phyloP scores from a whole-genome alignment of 2,888 invertebrate genomes.

The Lamellibrachia satsuma region DNA sequence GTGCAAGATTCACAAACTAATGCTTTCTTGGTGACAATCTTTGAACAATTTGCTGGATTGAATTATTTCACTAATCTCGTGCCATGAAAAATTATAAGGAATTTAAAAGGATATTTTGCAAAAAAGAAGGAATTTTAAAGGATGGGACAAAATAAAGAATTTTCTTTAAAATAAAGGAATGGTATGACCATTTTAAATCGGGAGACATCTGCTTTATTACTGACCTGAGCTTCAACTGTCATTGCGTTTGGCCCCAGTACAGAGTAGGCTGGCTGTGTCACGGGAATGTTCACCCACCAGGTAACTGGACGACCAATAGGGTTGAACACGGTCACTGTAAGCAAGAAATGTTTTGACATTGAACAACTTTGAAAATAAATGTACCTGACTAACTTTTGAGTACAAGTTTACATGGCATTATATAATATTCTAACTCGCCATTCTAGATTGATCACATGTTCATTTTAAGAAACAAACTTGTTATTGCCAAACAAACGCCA shows the following conservation, averaged over 20 bases:
- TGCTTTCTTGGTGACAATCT: too few species aligned
- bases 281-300: constrained; percentile 70
- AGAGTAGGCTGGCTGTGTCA: constrained; percentile 67
- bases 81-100: too few species aligned
- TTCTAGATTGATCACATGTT: background rate
- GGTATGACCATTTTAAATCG: too few species aligned
- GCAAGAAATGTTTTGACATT: constrained; percentile 60
- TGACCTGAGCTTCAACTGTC: constrained; percentile 49
- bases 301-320: constrained; percentile 74
- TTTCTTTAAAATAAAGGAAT: too few species aligned
- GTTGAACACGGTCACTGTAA: constrained; percentile 84
- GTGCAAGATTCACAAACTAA: too few species aligned
- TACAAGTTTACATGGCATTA: background rate
- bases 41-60: too few species aligned
- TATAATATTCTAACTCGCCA: background rate
- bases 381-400: background rate
- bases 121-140: too few species aligned
- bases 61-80: too few species aligned
- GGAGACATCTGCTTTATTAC: background rate
- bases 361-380: background rate
- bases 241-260: constrained; percentile 73
- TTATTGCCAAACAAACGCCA: background rate
- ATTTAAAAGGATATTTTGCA: too few species aligned
- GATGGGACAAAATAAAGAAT: too few species aligned
- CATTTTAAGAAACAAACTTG: background rate